phyloP scores from a whole-genome alignment of 2,888 invertebrate species.

The Pristionchus arcanus region DNA sequence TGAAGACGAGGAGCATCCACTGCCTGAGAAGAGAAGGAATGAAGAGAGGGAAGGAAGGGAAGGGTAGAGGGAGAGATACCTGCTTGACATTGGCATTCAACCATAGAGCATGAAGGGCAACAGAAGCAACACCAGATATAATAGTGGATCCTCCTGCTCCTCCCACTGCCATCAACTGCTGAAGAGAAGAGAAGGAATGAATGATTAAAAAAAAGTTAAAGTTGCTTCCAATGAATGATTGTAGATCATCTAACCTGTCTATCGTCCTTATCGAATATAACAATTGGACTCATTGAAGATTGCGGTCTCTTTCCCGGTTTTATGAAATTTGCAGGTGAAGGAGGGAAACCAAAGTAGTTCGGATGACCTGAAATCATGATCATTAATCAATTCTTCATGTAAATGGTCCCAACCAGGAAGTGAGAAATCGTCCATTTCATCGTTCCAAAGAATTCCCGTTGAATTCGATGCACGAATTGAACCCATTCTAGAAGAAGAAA shows the following conservation, averaged over 20 bases:
- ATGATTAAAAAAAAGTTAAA: no score
- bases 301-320: conserved; percentile 89
- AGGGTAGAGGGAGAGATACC: neutral
- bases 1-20: conserved; percentile 89
- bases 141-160: conserved; percentile 78
- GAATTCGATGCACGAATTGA: conserved; percentile 86
- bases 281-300: conserved; percentile 92
- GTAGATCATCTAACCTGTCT: conserved; percentile 87
- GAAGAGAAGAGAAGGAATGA: neutral
- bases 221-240: no score
- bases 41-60: neutral
- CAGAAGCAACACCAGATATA: conserved; percentile 75
- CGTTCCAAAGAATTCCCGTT: conserved; percentile 93
- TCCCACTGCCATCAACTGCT: conserved; percentile 72
- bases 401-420: conserved; percentile 82
- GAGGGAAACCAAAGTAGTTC: conserved; percentile 81
- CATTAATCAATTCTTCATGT: conserved; percentile 66
- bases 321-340: conserved; percentile 90
- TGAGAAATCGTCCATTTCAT: conserved; percentile 94
- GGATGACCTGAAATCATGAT: conserved; percentile 66
- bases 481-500: conserved; percentile 86
- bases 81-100: conserved; percentile 39
- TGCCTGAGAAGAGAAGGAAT: conserved; percentile 82
- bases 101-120: conserved; percentile 57
- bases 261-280: conserved; percentile 88